phyloP scores from a whole-genome alignment of 2,113 vertebrate genomes.

The Lepus timidus region DNA sequence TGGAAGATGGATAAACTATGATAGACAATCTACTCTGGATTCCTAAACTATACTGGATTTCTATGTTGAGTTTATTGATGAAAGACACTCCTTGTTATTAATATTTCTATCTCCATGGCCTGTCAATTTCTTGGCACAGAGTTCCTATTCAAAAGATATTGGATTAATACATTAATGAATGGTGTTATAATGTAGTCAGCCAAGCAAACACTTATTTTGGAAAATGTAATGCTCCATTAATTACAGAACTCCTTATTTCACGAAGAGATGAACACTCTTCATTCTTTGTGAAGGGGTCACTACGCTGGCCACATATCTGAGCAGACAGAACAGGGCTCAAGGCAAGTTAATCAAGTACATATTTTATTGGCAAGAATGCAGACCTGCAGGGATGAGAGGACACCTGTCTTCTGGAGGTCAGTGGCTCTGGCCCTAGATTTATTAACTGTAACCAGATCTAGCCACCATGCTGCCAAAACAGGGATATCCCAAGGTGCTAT shows the following conservation, averaged over 20 bases:
- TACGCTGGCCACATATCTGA: not conserved
- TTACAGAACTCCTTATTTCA: slow-evolving; percentile 36
- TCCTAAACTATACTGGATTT: not conserved
- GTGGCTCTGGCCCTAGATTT: slow-evolving; percentile 53
- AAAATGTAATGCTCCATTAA: slow-evolving; percentile 50
- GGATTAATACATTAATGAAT: not conserved
- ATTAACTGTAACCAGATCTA: slow-evolving; percentile 70
- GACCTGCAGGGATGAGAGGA: slow-evolving; percentile 2
- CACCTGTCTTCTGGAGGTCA: slow-evolving; percentile 61
- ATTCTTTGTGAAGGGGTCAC: slow-evolving; percentile 24
- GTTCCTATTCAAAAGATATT: not conserved
- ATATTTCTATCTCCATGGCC: not conserved
- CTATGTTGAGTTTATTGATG: slow-evolving; percentile 19
- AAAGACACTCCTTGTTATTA: not conserved
- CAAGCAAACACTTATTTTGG: not conserved
- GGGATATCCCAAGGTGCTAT: slow-evolving; percentile 51
- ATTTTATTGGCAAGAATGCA: slow-evolving; percentile 6
- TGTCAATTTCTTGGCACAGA: slow-evolving; percentile 41
- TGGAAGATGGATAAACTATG: slow-evolving; percentile 49
- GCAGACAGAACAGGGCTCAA: slow-evolving; percentile 8
- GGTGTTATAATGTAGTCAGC: not conserved
- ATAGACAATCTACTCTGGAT: not conserved
- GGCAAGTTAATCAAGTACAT: slow-evolving; percentile 46
- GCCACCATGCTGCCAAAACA: slow-evolving; percentile 60
- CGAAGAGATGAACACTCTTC: slow-evolving; percentile 36